Percentiles rank a stretch among this genome's conserved stretches.
Evolutionary conservation across 2,113 vertebrate genomes (phyloP).

Genomic region (Herpetotheres cachinnans): DNA sequence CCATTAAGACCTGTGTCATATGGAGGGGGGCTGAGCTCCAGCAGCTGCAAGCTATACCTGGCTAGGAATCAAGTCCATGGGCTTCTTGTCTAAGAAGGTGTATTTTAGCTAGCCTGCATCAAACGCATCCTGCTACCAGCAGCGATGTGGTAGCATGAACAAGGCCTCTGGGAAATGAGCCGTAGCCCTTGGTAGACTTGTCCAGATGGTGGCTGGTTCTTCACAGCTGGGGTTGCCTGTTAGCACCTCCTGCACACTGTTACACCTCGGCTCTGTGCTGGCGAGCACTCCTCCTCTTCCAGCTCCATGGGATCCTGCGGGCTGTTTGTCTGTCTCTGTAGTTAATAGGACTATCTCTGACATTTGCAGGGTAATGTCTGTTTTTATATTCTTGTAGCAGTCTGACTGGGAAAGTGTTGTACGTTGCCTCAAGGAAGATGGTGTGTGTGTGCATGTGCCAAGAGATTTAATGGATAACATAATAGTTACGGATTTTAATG

Average conservation of each 20-base stretch:
- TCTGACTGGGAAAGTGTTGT: background rate
- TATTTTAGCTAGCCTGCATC: background rate
- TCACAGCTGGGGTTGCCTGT: background rate
- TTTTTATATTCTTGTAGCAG: background rate
- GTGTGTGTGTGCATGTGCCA: background rate
- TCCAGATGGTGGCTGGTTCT: background rate
- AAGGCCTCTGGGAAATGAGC: background rate
- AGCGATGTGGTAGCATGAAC: accelerated
- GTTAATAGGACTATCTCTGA: background rate
- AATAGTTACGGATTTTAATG: background rate
- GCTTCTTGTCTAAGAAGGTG: background rate
- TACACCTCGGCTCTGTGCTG: background rate
- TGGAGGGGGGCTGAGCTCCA: background rate
- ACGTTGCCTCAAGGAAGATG: background rate
- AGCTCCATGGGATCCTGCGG: background rate
- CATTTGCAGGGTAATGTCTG: background rate
- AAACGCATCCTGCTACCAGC: background rate
- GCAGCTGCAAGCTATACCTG: background rate
- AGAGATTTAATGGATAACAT: background rate
- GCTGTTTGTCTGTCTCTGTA: background rate
- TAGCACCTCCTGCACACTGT: background rate
- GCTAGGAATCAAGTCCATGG: background rate
- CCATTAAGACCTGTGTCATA: background rate
- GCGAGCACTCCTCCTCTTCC: background rate
- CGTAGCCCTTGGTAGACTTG: background rate